Conservation (phyloP, 2,797 vertebrate genomes). For the Odontamblyopus lacepedii region DNA sequence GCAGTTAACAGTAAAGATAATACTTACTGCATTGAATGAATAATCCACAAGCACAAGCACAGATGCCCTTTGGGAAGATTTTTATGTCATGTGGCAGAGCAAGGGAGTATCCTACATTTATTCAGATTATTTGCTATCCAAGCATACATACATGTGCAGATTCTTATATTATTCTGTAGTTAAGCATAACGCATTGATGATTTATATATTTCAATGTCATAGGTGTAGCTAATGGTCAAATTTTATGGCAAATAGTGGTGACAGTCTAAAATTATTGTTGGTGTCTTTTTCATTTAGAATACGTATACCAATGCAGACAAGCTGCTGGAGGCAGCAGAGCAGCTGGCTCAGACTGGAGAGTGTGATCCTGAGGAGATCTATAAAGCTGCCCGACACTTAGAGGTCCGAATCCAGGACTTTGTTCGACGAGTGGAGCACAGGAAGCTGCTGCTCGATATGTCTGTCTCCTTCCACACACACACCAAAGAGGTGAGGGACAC, state of each 20-base stretch:
- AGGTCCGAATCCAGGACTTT: constrained; percentile 97
- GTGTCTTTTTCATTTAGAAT: constrained; percentile 79
- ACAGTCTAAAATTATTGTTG: no score
- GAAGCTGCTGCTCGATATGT: constrained; percentile 97
- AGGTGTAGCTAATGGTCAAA: no score
- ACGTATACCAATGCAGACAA: constrained; percentile 99
- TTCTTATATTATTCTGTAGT: not conserved
- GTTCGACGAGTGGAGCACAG: constrained; percentile 95
- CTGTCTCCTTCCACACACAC: constrained; percentile 98
- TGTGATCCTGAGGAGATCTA: constrained; percentile 99
- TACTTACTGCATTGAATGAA: no score
- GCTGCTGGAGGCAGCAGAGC: constrained; percentile 95
- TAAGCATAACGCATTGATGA: no score
- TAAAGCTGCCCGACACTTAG: constrained; percentile 95
- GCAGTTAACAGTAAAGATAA: no score
- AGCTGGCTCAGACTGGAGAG: constrained; percentile 96
- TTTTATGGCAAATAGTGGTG: no score
- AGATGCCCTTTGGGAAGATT: not conserved
- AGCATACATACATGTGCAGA: no score
- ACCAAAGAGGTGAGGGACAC: constrained; percentile 80
- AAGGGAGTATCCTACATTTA: no score
- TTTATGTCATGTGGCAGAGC: no score
- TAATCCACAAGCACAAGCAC: not conserved
- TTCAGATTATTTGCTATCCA: no score
- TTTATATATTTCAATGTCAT: no score